These are phyloP conservation scores for Cryptus armator DNA, from an alignment of 2,888 invertebrate species.

Conservation along the genomic window DNA sequence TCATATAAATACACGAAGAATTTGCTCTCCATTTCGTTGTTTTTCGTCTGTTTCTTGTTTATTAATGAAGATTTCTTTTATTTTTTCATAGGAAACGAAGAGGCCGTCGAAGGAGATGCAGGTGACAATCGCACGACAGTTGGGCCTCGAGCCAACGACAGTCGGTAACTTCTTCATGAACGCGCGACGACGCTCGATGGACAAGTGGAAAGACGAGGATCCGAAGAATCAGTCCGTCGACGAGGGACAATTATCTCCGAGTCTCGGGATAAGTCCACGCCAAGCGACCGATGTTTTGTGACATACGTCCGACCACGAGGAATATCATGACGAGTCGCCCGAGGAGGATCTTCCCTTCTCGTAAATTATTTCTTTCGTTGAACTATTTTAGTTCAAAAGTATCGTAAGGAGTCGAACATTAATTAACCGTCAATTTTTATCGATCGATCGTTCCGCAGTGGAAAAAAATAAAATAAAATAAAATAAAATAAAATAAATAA, in stretches of 20 bases:
- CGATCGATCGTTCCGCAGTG: conserved; percentile 14
- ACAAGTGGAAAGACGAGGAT: conserved; percentile 99
- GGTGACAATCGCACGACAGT: conserved; percentile 98
- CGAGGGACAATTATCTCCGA: conserved; percentile 84
- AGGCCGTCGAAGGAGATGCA: conserved; percentile 99
- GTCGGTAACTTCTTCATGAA: conserved; percentile 99
- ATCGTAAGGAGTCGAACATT: not conserved
- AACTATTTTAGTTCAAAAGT: conserved; percentile 15
- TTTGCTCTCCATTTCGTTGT: not conserved
- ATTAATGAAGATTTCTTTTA: conserved; percentile 11
- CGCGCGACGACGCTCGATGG: conserved; percentile 98
- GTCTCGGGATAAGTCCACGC: conserved; percentile 84
- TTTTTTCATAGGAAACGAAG: conserved; percentile 95
- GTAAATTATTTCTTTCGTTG: conserved; percentile 76
- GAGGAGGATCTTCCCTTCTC: conserved; percentile 84
- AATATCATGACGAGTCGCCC: conserved; percentile 84
- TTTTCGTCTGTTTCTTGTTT: not conserved
- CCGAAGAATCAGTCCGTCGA: conserved; percentile 87
- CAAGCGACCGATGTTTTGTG: conserved; percentile 84
- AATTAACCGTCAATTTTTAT: conserved; percentile 36
- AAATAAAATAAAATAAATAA: not conserved
- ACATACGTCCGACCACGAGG: conserved; percentile 85
- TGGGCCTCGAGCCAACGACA: conserved; percentile 98
- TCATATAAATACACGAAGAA: too few species aligned
- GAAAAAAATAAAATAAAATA: not conserved